These are phyloP conservation scores for Lycia hirtaria DNA, from an alignment of 2,888 invertebrate genomes.

Conservation along the genomic window DNA sequence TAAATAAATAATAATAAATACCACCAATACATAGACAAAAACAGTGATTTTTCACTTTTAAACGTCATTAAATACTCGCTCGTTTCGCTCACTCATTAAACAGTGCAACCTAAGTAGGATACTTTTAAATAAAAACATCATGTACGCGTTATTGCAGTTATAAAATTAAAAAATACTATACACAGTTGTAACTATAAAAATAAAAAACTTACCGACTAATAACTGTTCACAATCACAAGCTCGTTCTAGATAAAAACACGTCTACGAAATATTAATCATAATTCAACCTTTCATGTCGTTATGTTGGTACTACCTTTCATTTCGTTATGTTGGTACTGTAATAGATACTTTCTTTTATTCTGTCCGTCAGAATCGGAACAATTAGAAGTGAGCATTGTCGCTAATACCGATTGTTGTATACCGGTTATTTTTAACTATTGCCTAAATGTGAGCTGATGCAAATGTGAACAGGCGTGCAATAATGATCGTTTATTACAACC, in stretches of 20 bases:
- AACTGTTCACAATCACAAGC: conserved; percentile 29
- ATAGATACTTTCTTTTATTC: conserved; percentile 37
- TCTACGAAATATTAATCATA: conserved; percentile 33
- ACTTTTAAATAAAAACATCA: no score
- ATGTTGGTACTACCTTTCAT: conserved; percentile 29
- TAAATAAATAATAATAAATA: no score
- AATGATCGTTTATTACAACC: not conserved
- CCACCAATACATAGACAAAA: no score
- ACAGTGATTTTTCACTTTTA: no score
- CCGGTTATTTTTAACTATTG: conserved; percentile 37
- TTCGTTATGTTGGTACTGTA: conserved; percentile 27
- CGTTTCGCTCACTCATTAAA: no score
- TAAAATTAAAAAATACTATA: not conserved
- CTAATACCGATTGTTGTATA: conserved; percentile 41
- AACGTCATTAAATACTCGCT: no score
- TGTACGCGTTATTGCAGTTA: no score
- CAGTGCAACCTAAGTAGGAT: no score
- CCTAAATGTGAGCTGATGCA: conserved; percentile 14
- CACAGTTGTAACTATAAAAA: conserved; percentile 15
- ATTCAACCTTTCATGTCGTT: conserved; percentile 29
- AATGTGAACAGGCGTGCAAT: conserved; percentile 18
- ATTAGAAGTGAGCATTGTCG: conserved; percentile 42
- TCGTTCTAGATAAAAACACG: conserved; percentile 30
- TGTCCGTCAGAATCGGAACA: conserved; percentile 42
- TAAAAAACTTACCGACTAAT: conserved; percentile 26